phyloP scores from a whole-genome alignment of 2,888 invertebrate species.

The Incurvaria masculella region DNA sequence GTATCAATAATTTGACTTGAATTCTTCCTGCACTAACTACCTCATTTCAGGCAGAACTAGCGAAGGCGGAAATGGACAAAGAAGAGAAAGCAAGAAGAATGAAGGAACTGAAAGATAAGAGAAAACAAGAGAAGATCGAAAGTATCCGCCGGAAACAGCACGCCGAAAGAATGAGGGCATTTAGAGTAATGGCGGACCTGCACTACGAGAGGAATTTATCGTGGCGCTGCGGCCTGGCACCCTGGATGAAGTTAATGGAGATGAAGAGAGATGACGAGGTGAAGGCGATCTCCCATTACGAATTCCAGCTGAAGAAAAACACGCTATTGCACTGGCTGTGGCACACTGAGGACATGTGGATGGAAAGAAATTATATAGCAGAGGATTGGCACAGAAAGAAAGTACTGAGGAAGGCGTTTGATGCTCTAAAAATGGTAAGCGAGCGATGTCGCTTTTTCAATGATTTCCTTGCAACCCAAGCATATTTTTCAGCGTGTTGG shows the following conservation, averaged over 20 bases:
- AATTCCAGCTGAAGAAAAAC: constrained; percentile 44
- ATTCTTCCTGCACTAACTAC: too few relatives aligned
- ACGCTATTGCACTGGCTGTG: constrained; percentile 52
- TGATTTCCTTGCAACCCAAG: constrained; percentile 1
- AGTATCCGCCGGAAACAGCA: constrained; percentile 58
- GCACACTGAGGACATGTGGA: constrained; percentile 45
- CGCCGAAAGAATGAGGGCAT: constrained; percentile 39
- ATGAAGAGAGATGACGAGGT: constrained; percentile 36
- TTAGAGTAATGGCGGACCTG: constrained; percentile 50
- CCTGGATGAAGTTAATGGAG: constrained; percentile 31
- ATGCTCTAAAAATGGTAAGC: constrained; percentile 48
- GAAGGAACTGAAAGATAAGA: constrained; percentile 59
- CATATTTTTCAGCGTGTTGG: too few relatives aligned
- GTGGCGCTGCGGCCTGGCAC: constrained; percentile 36
- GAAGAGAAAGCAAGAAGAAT: constrained; percentile 59
- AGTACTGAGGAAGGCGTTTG: constrained; percentile 40
- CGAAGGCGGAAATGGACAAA: constrained; percentile 55
- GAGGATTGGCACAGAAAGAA: constrained; percentile 51
- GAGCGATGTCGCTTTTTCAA: background rate
- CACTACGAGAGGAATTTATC: constrained; percentile 44
- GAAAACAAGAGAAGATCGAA: constrained; percentile 58
- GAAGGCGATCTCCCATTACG: constrained; percentile 46
- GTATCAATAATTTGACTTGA: too few relatives aligned
- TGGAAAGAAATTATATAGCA: constrained; percentile 54
- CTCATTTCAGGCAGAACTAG: constrained; percentile 39